phyloP scores from a whole-genome alignment of 2,888 invertebrate genomes.

The Branchipolynoe longqiensis region DNA sequence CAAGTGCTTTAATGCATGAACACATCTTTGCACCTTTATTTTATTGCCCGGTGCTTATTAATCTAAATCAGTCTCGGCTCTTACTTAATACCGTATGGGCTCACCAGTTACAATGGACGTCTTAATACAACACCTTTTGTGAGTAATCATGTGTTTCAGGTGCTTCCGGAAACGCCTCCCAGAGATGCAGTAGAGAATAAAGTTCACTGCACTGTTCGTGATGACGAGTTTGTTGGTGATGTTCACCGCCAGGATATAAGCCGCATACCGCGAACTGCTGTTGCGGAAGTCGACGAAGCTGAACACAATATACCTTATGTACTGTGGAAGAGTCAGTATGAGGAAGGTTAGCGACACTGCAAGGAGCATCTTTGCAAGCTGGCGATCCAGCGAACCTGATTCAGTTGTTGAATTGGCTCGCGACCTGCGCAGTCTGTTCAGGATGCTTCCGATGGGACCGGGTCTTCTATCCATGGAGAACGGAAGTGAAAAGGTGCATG shows the following conservation, averaged over 20 bases:
- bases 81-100: background rate
- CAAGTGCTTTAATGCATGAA: no score
- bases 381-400: background rate
- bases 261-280: background rate
- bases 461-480: no score
- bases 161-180: slow-evolving; percentile 22
- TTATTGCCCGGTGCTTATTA: no score
- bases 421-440: background rate
- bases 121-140: background rate
- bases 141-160: background rate
- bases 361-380: slow-evolving; percentile 36
- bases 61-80: no score
- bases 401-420: background rate
- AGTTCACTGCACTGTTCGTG: slow-evolving; percentile 38
- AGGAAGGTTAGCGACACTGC: slow-evolving; percentile 28
- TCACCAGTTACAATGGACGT: background rate
- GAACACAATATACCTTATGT: slow-evolving; percentile 19
- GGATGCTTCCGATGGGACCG: no score
- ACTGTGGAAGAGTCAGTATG: slow-evolving; percentile 12
- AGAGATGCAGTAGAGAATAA: slow-evolving; percentile 40
- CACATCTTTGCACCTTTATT: no score
- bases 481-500: no score
- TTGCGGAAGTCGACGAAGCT: background rate
- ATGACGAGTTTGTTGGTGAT: slow-evolving; percentile 34
- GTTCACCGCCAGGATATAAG: background rate